Percentiles rank a stretch among this genome's conserved stretches.
These are phyloP conservation scores for Papilio dardanus DNA, from an alignment of 1,140 invertebrate genomes.

Conservation along the genomic window DNA sequence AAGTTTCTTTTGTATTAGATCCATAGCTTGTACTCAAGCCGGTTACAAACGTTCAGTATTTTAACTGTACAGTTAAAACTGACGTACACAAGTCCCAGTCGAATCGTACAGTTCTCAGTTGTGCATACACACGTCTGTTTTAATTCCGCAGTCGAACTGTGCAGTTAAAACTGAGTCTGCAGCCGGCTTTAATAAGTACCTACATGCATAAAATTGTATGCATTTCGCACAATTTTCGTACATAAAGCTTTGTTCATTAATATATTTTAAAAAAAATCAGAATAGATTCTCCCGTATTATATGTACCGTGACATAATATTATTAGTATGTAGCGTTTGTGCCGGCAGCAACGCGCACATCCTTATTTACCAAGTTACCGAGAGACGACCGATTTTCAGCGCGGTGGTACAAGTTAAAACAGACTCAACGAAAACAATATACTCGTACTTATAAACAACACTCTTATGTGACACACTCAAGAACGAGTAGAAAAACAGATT, in stretches of 20 bases:
- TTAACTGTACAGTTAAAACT: no score
- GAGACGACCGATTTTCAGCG: constrained; percentile 8
- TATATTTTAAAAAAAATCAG: background rate
- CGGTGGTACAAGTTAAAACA: constrained; percentile 10
- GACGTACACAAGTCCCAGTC: no score
- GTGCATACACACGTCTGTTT: no score
- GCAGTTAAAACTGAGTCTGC: no score
- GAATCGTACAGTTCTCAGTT: no score
- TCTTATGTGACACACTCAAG: background rate
- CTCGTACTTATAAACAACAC: background rate
- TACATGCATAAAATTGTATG: no score
- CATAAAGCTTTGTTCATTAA: background rate
- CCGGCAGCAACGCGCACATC: constrained; percentile 39
- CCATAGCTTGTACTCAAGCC: background rate
- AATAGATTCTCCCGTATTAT: background rate
- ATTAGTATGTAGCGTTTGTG: background rate
- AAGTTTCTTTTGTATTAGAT: constrained; percentile 1
- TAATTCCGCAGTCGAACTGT: no score
- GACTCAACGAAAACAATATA: background rate
- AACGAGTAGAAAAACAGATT: no score
- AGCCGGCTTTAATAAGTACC: no score
- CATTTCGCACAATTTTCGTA: no score
- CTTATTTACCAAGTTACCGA: constrained; percentile 45
- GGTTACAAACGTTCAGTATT: no score
- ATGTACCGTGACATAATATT: background rate